Base-by-base conservation (phyloP, 2,888 invertebrate species). In the Drymonia ruficornis region DNA sequence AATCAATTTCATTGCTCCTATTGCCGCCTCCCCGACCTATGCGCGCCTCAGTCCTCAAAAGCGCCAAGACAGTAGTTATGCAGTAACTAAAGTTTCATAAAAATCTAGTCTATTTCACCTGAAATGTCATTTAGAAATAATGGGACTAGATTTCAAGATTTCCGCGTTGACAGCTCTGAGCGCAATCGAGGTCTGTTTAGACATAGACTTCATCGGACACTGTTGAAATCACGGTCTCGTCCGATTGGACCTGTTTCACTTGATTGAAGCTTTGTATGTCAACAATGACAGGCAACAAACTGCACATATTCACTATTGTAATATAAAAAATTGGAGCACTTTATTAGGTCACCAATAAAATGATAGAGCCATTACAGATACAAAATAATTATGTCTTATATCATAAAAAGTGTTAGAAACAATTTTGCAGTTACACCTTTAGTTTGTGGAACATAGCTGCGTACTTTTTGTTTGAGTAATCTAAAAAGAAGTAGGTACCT, bases 161-260 rank as follows among this genome's bases (percentile, higher is more conserved):
- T 55, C 47, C 47, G 34, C 19, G 40, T 54, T 49, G 48, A 57
- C 53, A 57, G 19, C 46, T 19, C 9, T 0, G 13, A 49, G 52
- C 29, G 59, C 52, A 59, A 57, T 65, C 49, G 49, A 42, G 46
- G 52, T 46, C 49, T 38, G 52, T 62, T 67, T 56, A 55, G 61
- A 55, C 59, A 64, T 52, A 57, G 65, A 51, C 49, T 47, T 61
- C 56, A 56, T 53, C 40, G 64, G 63, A 31, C 38, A 36, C 48
- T 57, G 59, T 55, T 55, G 67, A 54, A 67, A 61, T 51, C 2
- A 13, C 45, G 23, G 44, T 57, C 55, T 54, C 49, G 55, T 50
- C 49, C 49, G 44, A 59, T 48, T 52, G n/a, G 54, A 46, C 55
- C 45, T 67, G 64, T 52, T 45, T 61, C 67, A 67, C 61, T 16